These are phyloP conservation scores for Dryococelus australis DNA, from an alignment of 2,888 invertebrate genomes.

Conservation along the genomic window DNA sequence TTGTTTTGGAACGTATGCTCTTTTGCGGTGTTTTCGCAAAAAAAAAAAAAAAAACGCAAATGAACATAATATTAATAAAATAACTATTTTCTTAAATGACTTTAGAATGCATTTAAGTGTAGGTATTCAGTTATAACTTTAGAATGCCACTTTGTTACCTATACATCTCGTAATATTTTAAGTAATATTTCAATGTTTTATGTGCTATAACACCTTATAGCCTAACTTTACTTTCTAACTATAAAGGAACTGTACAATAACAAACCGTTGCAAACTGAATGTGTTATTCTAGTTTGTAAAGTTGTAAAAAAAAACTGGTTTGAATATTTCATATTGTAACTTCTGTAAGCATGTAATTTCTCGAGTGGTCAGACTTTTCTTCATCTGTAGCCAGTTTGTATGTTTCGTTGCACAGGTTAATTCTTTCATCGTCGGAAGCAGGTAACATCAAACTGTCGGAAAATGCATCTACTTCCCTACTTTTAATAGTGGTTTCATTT, in stretches of 20 bases:
- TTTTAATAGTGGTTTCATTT: not conserved
- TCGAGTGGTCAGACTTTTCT: not conserved
- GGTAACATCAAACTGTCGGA: slow-evolving; percentile 57
- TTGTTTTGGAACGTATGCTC: too few relatives aligned
- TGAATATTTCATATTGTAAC: not conserved
- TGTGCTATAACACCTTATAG: not conserved
- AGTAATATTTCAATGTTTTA: not conserved
- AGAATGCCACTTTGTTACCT: too few relatives aligned
- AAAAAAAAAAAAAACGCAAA: too few relatives aligned
- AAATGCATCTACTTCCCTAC: slow-evolving; percentile 58
- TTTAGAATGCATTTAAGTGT: too few relatives aligned
- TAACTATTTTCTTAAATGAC: too few relatives aligned
- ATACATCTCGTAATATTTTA: too few relatives aligned
- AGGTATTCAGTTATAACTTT: too few relatives aligned
- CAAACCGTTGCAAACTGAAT: not conserved
- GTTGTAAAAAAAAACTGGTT: not conserved
- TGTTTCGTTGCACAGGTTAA: not conserved
- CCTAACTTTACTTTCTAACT: not conserved
- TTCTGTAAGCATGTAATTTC: not conserved
- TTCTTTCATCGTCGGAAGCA: slow-evolving; percentile 36
- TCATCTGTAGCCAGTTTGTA: not conserved
- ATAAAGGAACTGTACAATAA: not conserved
- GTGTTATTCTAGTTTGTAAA: not conserved
- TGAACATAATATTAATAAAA: too few relatives aligned
- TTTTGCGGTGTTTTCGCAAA: too few relatives aligned